These are phyloP conservation scores for Chaunax sp. DNA, from an alignment of 2,797 vertebrate genomes.

Conservation along the genomic window DNA sequence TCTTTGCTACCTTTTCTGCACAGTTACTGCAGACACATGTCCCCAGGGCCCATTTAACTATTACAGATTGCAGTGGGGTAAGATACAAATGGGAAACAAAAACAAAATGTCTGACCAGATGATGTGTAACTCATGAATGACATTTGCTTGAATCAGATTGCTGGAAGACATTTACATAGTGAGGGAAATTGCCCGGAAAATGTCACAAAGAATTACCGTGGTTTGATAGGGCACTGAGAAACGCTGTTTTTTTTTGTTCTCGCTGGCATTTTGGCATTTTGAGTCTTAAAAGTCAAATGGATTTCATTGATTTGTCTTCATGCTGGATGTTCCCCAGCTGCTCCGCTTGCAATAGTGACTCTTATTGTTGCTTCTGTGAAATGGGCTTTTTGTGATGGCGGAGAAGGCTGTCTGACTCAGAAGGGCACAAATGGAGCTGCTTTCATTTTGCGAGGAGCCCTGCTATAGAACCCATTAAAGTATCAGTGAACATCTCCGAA, in stretches of 20 bases:
- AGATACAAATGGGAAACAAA: conserved; percentile 45
- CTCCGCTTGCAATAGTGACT: conserved; percentile 39
- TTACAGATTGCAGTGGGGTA: conserved; percentile 49
- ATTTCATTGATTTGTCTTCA: conserved; percentile 79
- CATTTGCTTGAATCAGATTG: conserved; percentile 86
- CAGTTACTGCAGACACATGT: conserved; percentile 10
- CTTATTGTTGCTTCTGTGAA: conserved; percentile 63
- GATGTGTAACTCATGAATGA: conserved; percentile 78
- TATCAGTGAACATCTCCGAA: conserved; percentile 28
- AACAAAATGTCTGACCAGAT: conserved; percentile 55
- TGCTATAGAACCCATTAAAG: conserved; percentile 34
- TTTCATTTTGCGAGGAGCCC: conserved; percentile 35
- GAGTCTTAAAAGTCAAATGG: conserved; percentile 77
- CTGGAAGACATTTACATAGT: conserved; percentile 80
- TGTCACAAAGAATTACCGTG: conserved; percentile 81
- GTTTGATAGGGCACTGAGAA: conserved; percentile 70
- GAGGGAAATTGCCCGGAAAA: conserved; percentile 81
- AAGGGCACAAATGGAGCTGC: conserved; percentile 28
- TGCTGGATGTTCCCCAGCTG: conserved; percentile 60
- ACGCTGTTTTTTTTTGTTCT: conserved; percentile 57
- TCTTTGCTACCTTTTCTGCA: too few relatives aligned
- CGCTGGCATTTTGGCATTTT: conserved; percentile 79
- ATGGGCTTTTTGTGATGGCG: conserved; percentile 57
- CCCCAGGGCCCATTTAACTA: conserved; percentile 43
- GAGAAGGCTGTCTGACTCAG: conserved; percentile 22